phyloP scores from a whole-genome alignment of 2,797 vertebrate species.

The Macropodus opercularis region DNA sequence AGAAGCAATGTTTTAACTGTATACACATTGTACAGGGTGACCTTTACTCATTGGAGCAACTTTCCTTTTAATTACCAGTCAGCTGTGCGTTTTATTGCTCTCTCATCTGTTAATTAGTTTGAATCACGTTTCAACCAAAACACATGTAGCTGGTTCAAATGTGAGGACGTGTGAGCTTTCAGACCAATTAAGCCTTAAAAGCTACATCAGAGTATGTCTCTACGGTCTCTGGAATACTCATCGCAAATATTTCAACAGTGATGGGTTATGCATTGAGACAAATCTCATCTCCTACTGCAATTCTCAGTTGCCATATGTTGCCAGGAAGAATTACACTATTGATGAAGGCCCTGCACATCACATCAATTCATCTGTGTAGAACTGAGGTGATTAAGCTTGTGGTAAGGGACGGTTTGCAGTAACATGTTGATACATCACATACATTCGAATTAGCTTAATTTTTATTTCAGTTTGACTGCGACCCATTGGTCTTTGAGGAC shows the following conservation, averaged over 20 bases:
- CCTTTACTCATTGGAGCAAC: too few species aligned
- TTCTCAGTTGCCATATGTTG: neutral
- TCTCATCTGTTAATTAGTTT: too few species aligned
- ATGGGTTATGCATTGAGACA: constrained; percentile 13
- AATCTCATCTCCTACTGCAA: neutral
- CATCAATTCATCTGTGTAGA: neutral
- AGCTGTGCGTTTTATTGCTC: too few species aligned
- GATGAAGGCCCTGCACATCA: neutral
- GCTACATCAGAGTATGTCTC: constrained; percentile 4
- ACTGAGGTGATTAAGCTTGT: constrained; percentile 1
- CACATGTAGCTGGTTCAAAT: constrained; percentile 1
- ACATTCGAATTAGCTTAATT: too few species aligned
- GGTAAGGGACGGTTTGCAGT: neutral
- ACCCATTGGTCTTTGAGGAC: too few species aligned
- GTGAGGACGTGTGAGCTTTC: neutral
- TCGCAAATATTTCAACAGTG: neutral
- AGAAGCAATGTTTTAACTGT: too few species aligned
- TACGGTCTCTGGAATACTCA: neutral
- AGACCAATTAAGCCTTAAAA: neutral
- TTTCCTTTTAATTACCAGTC: too few species aligned
- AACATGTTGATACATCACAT: neutral
- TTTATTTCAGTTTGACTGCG: too few species aligned
- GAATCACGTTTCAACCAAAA: too few species aligned
- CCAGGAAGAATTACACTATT: neutral
- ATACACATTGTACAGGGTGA: too few species aligned